Base-by-base conservation (phyloP, 2,888 invertebrate genomes). In the Apotomis turbidana region DNA sequence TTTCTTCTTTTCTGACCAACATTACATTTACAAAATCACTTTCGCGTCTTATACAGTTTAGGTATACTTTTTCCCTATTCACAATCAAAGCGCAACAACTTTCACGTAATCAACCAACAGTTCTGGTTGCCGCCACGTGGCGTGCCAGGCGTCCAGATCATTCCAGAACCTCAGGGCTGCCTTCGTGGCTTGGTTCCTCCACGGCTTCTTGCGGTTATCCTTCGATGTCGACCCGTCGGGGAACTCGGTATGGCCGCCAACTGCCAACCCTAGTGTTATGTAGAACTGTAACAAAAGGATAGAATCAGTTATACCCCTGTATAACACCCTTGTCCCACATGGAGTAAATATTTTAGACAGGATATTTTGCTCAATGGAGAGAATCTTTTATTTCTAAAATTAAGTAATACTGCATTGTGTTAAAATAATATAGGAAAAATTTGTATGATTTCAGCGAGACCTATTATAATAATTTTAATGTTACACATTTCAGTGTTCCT, bases 211-310 rank as follows among this genome's bases (percentile, higher is more conserved):
- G 51, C 80, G 73, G 9, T 83, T 81, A 1, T 77, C 78, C 9
- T 83, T 81, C 46, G 94, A 92, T 70, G 80, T 82, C 15, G 85
- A 84, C 13, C 85, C 87, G 78, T 96, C 95, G 0, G 94, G 95
- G 84, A 96, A 96, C 83, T 95, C 95, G 0, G 93, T 93, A 41
- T 94, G 85, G 15, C 97, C 96, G n/a, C 96, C 97, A 3, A 95
- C 96, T 57, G 95, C 96, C 5, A 97, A 89, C 0, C 96, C 96
- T 61, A 97, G 78, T 8, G 95, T 94, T 67, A 97, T 81, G 82
- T 94, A 95, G 87, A 96, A 96, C 96, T 96, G 87, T n/a, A 66
- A 51, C 52, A 70, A 55, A 55, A 10, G 55, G 27, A 57, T n/a
- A n/a, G n/a, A 0, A 57, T 57, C 10, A 27, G 9, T 9, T 57